phyloP scores from a whole-genome alignment of 2,113 vertebrate species.

The Otolemur garnettii region DNA sequence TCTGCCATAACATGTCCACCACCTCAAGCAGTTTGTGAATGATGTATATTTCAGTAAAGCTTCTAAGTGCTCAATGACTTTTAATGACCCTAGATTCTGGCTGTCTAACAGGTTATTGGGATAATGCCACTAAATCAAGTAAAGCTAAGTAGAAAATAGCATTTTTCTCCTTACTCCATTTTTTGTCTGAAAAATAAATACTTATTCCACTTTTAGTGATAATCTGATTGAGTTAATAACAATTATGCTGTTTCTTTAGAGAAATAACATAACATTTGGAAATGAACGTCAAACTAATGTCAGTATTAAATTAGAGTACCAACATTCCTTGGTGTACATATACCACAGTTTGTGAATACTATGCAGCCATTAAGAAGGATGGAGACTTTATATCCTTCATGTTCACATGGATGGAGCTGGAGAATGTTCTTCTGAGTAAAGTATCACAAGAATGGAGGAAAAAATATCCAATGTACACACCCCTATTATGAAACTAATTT shows the following conservation, averaged over 20 bases:
- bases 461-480: too few relatives aligned
- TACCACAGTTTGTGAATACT: too few relatives aligned
- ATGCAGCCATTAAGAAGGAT: too few relatives aligned
- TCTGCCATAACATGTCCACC: not conserved
- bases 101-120: conserved; percentile 25
- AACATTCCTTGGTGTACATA: too few relatives aligned
- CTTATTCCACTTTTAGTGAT: conserved; percentile 61
- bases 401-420: too few relatives aligned
- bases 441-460: too few relatives aligned
- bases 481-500: too few relatives aligned
- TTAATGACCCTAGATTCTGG: conserved; percentile 57
- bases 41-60: conserved; percentile 35
- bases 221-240: conserved; percentile 46
- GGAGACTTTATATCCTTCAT: too few relatives aligned
- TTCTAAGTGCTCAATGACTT: conserved; percentile 60
- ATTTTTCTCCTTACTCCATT: conserved; percentile 65
- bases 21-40: conserved; percentile 47
- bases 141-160: conserved; percentile 39
- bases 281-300: conserved; percentile 70
- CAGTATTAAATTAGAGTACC: conserved; percentile 53
- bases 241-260: conserved; percentile 46
- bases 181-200: conserved; percentile 51
- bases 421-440: too few relatives aligned
- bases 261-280: conserved; percentile 60
- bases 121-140: conserved; percentile 56